These are phyloP conservation scores for Lagorchestes hirsutus DNA, from an alignment of 2,797 vertebrate species.

Conservation along the genomic window DNA sequence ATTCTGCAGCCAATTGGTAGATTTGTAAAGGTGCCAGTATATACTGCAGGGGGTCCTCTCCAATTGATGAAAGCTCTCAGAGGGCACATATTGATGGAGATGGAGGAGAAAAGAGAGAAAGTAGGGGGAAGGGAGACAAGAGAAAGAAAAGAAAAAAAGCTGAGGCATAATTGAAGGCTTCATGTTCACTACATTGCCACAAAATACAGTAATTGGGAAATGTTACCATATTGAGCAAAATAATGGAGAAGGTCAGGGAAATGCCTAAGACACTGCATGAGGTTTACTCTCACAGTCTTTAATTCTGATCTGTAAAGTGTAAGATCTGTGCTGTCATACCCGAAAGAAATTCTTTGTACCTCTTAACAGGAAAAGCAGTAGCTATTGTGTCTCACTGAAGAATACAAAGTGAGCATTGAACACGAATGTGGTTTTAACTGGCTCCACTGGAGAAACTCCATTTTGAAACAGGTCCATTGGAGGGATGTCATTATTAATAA, in stretches of 20 bases:
- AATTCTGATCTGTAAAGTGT: background rate
- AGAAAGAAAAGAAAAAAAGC: background rate
- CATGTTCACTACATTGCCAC: background rate
- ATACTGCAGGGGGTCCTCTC: background rate
- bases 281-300: background rate
- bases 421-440: background rate
- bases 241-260: background rate
- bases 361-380: background rate
- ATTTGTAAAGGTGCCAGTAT: background rate
- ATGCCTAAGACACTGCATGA: background rate
- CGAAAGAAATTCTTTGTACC: background rate
- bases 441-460: background rate
- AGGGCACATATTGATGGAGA: background rate
- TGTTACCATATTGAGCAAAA: background rate
- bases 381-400: background rate
- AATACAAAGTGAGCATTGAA: background rate
- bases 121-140: background rate
- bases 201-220: background rate
- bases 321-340: background rate
- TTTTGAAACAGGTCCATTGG: background rate
- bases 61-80: background rate
- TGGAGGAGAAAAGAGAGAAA: background rate
- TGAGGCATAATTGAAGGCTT: background rate
- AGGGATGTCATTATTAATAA: background rate
- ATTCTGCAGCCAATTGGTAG: background rate